Conservation (phyloP, 1,140 invertebrate species). For the Ephestia elutella region DNA sequence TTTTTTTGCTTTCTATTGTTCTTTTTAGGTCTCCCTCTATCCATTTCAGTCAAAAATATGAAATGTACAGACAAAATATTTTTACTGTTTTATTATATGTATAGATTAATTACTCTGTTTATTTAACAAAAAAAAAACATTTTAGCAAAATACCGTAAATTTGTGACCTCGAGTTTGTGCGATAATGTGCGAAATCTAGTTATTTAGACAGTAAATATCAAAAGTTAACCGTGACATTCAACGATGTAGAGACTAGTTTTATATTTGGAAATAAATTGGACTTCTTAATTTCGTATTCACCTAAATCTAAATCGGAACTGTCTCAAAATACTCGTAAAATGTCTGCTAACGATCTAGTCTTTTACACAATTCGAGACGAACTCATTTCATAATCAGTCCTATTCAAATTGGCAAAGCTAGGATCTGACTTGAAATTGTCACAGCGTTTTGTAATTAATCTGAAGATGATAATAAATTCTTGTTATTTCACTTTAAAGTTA, state of each 20-base stretch:
- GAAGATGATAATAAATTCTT: neutral
- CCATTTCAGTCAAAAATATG: too few species aligned
- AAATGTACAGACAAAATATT: too few species aligned
- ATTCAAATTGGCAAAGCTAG: neutral
- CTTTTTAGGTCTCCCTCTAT: too few species aligned
- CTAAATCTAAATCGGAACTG: neutral
- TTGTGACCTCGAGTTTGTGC: too few species aligned
- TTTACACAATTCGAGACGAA: constrained; percentile 3
- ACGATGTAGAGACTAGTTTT: neutral
- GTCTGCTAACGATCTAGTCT: neutral
- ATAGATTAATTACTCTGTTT: too few species aligned
- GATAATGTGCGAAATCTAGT: too few species aligned
- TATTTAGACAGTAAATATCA: neutral
- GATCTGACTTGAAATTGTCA: neutral
- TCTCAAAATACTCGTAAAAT: neutral
- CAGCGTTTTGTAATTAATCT: neutral
- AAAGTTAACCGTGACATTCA: constrained; percentile 2
- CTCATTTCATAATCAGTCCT: neutral
- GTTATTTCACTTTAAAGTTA: neutral
- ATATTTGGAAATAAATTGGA: too few species aligned
- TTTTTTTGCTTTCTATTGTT: too few species aligned
- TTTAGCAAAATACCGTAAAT: too few species aligned
- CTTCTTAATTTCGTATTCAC: too few species aligned
- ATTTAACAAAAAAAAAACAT: too few species aligned
- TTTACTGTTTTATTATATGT: too few species aligned